Conservation (phyloP, 2,888 invertebrate species). For the Mesoligia furuncula region DNA sequence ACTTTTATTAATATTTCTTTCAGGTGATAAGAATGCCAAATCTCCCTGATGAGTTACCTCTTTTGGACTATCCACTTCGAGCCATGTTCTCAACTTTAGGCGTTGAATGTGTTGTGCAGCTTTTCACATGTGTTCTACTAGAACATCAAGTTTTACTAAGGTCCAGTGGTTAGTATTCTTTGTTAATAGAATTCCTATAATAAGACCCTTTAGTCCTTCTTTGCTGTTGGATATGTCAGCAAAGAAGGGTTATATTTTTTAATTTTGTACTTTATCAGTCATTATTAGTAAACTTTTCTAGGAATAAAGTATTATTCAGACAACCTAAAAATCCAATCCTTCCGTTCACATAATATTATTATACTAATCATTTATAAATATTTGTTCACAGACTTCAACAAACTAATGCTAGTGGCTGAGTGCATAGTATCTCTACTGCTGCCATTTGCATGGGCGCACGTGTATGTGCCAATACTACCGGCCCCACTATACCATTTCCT, state of each 20-base stretch:
- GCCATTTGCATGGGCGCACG: conserved; percentile 99
- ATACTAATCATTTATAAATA: conserved; percentile 1
- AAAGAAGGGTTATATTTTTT: not conserved
- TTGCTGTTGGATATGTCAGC: too few relatives aligned
- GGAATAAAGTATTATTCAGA: too few relatives aligned
- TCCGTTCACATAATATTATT: not conserved
- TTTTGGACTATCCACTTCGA: conserved; percentile 97
- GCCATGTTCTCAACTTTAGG: conserved; percentile 97
- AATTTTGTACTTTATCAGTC: not conserved
- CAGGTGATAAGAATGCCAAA: conserved; percentile 94
- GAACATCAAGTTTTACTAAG: conserved; percentile 99
- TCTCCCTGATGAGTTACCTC: conserved; percentile 95
- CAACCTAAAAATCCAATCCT: not conserved
- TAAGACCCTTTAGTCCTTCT: too few relatives aligned
- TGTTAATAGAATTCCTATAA: not conserved
- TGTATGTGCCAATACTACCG: conserved; percentile 99
- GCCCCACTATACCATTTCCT: conserved; percentile 98
- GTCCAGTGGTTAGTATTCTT: conserved; percentile 93
- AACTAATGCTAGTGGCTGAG: conserved; percentile 99
- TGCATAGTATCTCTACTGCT: conserved; percentile 96
- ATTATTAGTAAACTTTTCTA: not conserved
- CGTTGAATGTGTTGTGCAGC: conserved; percentile 97
- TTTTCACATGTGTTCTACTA: conserved; percentile 98
- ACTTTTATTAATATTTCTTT: conserved; percentile 59
- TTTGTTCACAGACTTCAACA: conserved; percentile 94